Conservation (phyloP, 1,140 invertebrate species). For the Thaumatotibia leucotreta region DNA sequence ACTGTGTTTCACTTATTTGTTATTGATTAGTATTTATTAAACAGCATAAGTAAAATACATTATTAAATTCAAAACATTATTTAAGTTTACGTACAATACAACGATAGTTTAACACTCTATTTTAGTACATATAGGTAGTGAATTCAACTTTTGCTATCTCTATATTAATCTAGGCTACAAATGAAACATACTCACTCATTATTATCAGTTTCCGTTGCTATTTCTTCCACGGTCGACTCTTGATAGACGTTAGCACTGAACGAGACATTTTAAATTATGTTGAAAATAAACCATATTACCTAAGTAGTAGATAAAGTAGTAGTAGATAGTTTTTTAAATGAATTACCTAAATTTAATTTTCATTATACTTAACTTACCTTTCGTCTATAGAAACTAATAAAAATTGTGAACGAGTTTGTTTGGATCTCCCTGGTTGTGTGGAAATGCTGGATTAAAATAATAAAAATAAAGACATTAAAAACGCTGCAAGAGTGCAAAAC, state of each 20-base stretch:
- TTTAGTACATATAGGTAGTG: too few relatives aligned
- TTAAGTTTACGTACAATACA: too few relatives aligned
- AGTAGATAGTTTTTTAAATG: neutral
- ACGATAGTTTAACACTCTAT: too few relatives aligned
- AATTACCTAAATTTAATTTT: neutral
- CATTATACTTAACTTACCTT: conserved; percentile 41
- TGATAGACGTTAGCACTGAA: conserved; percentile 15
- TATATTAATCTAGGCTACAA: neutral
- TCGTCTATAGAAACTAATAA: conserved; percentile 28
- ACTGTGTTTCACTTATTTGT: neutral
- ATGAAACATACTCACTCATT: conserved; percentile 25
- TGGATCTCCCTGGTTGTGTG: conserved; percentile 16
- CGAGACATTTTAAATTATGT: neutral
- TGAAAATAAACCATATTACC: neutral
- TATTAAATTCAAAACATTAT: too few relatives aligned
- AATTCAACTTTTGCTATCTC: too few relatives aligned
- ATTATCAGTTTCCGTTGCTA: conserved; percentile 7
- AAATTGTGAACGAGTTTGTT: conserved; percentile 23
- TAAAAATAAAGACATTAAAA: conserved; percentile 13
- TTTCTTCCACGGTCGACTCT: conserved; percentile 12
- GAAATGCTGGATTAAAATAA: conserved; percentile 27
- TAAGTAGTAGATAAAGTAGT: too few relatives aligned
- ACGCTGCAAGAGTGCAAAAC: too few relatives aligned
- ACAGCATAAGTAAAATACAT: too few relatives aligned
- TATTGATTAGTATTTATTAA: too few relatives aligned